Evolutionary conservation across 2,113 vertebrate genomes (phyloP).

Genomic region (Equus przewalskii): DNA sequence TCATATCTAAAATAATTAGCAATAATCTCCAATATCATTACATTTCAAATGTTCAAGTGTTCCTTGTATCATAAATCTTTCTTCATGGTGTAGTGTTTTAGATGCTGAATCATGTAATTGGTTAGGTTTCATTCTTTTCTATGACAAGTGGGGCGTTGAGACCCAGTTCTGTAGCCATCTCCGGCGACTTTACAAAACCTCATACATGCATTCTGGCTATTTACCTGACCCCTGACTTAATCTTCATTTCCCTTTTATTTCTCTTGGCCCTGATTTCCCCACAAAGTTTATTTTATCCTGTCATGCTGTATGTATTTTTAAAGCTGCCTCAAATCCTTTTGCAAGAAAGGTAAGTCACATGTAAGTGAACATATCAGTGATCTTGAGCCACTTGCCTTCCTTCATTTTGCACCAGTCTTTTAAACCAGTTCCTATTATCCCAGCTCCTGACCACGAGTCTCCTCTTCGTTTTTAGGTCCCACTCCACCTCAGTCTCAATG

Average conservation of each 20-base stretch:
- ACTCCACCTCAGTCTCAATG: not conserved
- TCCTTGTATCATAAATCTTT: not conserved
- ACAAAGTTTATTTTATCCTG: not conserved
- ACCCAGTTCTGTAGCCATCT: not conserved
- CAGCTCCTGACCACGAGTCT: not conserved
- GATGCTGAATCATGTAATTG: not conserved
- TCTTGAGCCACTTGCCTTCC: not conserved
- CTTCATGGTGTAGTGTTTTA: not conserved
- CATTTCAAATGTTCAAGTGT: not conserved
- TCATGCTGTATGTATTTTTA: not conserved
- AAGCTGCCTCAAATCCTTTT: not conserved
- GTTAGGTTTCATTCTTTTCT: not conserved
- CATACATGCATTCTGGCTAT: not conserved
- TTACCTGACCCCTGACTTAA: not conserved
- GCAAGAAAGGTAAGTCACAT: not conserved
- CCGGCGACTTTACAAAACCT: not conserved
- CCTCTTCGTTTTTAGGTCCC: not conserved
- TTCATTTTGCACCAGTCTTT: not conserved
- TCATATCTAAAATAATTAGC: not conserved
- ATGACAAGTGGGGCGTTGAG: not conserved
- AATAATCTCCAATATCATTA: not conserved
- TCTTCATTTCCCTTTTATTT: not conserved
- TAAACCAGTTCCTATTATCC: not conserved
- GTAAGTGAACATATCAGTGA: not conserved
- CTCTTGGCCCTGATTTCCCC: not conserved